phyloP scores from a whole-genome alignment of 2,113 vertebrate genomes.

The Mobula birostris region DNA sequence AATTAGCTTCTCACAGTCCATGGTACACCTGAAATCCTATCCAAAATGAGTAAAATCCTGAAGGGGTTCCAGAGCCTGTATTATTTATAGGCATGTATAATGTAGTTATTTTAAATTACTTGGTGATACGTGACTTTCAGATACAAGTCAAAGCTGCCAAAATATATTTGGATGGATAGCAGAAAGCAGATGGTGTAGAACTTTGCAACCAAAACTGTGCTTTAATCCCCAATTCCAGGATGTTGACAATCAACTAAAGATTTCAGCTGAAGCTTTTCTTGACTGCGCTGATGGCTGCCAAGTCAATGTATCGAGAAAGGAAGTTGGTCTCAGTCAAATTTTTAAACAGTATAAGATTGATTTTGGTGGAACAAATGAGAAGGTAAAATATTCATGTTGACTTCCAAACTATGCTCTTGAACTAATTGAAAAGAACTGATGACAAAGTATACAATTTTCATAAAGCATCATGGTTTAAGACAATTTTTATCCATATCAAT shows the following conservation, averaged over 20 bases:
- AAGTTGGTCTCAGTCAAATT: slow-evolving; percentile 64
- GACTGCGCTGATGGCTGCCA: slow-evolving; percentile 59
- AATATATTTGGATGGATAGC: too few relatives aligned
- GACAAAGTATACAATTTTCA: too few relatives aligned
- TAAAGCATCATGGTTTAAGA: too few relatives aligned
- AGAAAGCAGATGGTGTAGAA: background rate
- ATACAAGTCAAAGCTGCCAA: too few relatives aligned
- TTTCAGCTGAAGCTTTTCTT: slow-evolving; percentile 62
- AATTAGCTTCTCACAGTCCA: background rate
- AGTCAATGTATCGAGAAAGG: slow-evolving; percentile 55
- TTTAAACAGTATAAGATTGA: slow-evolving; percentile 70
- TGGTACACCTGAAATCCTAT: background rate
- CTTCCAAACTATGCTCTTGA: background rate
- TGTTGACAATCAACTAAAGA: slow-evolving; percentile 58
- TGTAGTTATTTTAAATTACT: too few relatives aligned
- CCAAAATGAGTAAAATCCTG: too few relatives aligned
- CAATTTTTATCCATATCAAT: too few relatives aligned
- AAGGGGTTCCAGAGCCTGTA: background rate
- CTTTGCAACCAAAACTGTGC: background rate
- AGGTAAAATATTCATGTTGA: slow-evolving; percentile 47
- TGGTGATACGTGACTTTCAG: too few relatives aligned
- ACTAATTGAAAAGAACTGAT: background rate
- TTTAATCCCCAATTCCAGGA: slow-evolving; percentile 47
- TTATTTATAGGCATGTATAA: too few relatives aligned
- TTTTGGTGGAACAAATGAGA: slow-evolving; percentile 65